Conservation (phyloP, 2,797 vertebrate species). For the Acestrorhynchus altus region DNA sequence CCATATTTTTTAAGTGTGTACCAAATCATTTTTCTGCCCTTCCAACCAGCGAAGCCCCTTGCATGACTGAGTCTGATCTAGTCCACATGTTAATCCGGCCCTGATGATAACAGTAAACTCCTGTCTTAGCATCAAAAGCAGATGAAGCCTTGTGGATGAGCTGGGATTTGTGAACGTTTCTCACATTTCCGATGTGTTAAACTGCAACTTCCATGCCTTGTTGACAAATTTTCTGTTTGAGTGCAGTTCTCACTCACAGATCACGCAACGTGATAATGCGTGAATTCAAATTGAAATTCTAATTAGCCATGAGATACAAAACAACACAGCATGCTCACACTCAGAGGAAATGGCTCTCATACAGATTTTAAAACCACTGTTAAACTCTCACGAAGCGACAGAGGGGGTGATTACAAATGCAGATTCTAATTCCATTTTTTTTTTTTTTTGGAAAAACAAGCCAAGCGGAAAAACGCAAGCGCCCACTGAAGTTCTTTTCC, state of each 20-base stretch:
- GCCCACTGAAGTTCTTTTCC: conserved; percentile 4
- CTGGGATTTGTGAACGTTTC: neutral
- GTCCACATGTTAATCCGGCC: too few species aligned
- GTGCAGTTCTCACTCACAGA: conserved; percentile 17
- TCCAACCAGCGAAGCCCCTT: too few species aligned
- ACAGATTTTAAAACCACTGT: neutral
- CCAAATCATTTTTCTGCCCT: too few species aligned
- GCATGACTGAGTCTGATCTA: too few species aligned
- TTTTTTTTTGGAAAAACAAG: neutral
- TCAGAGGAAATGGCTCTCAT: neutral
- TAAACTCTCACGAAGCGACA: neutral
- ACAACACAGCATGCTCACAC: neutral
- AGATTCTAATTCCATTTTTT: neutral
- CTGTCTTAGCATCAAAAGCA: neutral
- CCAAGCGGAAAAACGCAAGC: neutral
- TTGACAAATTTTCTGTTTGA: conserved; percentile 9
- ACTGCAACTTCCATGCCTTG: neutral
- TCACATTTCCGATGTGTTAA: neutral
- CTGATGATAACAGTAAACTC: neutral
- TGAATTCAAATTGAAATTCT: neutral
- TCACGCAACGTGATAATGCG: neutral
- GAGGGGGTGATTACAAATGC: conserved; percentile 6
- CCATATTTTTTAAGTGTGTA: too few species aligned
- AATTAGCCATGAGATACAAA: neutral
- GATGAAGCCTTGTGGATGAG: neutral